Base-by-base conservation (phyloP, 2,888 invertebrate genomes). In the Chymomyza caudatula region DNA sequence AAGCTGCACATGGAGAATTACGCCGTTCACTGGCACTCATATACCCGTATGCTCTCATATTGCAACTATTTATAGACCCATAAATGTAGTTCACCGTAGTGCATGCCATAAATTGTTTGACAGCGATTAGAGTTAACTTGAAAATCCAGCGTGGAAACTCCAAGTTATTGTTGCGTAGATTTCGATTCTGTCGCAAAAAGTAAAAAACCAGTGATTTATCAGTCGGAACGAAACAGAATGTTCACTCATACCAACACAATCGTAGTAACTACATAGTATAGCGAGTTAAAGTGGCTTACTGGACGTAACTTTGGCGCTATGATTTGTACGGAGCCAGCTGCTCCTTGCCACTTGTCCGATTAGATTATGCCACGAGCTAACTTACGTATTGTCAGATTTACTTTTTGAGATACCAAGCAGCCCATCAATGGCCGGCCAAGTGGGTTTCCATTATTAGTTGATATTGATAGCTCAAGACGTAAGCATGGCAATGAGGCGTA, bases 301-400 rank as follows among this genome's bases (percentile, higher is more conserved):
- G 29, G 29, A 37, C 29, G 29, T 37, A 37, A 37, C 29, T 37
- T 37, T 37, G 29, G n/a, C n/a, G n/a, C n/a, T n/a, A n/a, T n/a
- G n/a, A n/a, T n/a, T n/a, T n/a, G n/a, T n/a, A n/a, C n/a, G n/a
- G 11, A 37, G 29, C 11, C 11, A 4, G 29, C 29, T 37, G 29
- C 29, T 47, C 47, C 47, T 47, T 47, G 47, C 17, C 19, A 37
- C 29, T 37, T 37, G 29, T 22, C 79, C 79, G 81, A 82, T 82
- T 76, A 82, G 81, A 82, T 82, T 82, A 85, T 69, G 77, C 72
- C 68, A 59, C 29, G 42, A 51, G 29, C n/a, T 13, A 2, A 47
- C 63, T 49, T 17, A 56, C 63, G 60, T 58, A 65, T 61, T 52
- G 60, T 51, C 77, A 78, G 86, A 86, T 85, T 84, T 82, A 74